Percentiles rank a stretch among this genome's conserved stretches.
Conservation (phyloP, 2,888 invertebrate genomes). For the Creontiades dilutus region DNA sequence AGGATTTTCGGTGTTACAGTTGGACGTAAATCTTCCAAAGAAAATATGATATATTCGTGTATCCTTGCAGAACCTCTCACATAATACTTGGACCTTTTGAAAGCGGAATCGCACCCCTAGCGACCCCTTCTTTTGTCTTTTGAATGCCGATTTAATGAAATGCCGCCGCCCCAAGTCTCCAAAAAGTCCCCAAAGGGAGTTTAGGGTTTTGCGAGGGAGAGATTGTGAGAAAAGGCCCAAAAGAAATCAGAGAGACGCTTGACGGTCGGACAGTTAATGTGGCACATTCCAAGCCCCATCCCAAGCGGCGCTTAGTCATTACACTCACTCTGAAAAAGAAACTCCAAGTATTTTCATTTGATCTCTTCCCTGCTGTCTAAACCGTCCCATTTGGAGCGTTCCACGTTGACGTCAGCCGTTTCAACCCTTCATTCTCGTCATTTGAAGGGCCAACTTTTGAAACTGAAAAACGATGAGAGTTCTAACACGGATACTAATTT, state of each 20-base stretch:
- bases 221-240: conserved; percentile 1
- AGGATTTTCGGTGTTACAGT: too few relatives aligned
- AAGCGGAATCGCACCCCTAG: background rate
- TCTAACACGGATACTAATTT: too few relatives aligned
- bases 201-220: background rate
- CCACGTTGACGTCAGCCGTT: too few relatives aligned
- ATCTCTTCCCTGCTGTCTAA: conserved; percentile 30
- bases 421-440: too few relatives aligned
- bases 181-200: background rate
- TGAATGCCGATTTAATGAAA: conserved; percentile 38
- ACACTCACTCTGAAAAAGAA: conserved; percentile 38
- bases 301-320: conserved; percentile 45
- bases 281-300: conserved; percentile 49
- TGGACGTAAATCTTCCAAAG: too few relatives aligned
- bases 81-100: background rate
- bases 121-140: background rate
- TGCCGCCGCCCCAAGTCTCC: background rate
- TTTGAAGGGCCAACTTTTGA: too few relatives aligned
- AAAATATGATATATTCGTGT: too few relatives aligned
- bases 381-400: background rate
- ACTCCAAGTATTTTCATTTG: conserved; percentile 59
- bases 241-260: conserved; percentile 50
- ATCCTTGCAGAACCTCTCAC: too few relatives aligned
- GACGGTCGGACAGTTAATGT: conserved; percentile 59
- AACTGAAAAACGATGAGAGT: too few relatives aligned